Conservation (phyloP, 2,797 vertebrate genomes). For the Potorous gilbertii region DNA sequence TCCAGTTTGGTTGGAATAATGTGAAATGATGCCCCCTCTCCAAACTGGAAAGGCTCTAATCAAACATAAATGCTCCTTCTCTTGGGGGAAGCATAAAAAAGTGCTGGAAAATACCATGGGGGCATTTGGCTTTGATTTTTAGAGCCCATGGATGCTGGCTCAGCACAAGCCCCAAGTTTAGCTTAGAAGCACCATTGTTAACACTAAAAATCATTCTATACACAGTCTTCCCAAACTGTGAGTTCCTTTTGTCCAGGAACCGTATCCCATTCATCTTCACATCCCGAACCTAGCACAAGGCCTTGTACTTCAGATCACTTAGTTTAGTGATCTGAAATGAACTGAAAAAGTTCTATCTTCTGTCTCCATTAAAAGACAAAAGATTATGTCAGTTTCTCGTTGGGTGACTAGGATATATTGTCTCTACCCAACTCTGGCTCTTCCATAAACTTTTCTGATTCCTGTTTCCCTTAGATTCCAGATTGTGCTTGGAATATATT, state of each 20-base stretch:
- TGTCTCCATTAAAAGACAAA: conserved; percentile 82
- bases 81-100: conserved; percentile 32
- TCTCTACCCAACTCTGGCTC: not conserved
- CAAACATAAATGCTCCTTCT: conserved; percentile 51
- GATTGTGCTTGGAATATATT: not conserved
- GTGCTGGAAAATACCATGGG: conserved; percentile 64
- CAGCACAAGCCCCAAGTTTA: conserved; percentile 72
- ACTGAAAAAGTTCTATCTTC: conserved; percentile 60
- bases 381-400: conserved; percentile 83
- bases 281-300: not conserved
- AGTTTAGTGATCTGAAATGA: conserved; percentile 63
- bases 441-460: conserved; percentile 42
- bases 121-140: conserved; percentile 63
- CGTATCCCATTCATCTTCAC: not conserved
- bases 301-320: conserved; percentile 53
- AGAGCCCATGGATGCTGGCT: conserved; percentile 70
- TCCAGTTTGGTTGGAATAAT: not conserved
- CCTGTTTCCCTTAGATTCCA: not conserved
- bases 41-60: conserved; percentile 31
- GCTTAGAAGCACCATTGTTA: conserved; percentile 82
- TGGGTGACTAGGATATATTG: conserved; percentile 74
- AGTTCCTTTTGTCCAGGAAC: not conserved
- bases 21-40: conserved; percentile 21
- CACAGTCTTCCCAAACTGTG: conserved; percentile 8
- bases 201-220: conserved; percentile 79